Percentiles rank a stretch among this genome's conserved stretches.
Evolutionary conservation across 2,113 vertebrate species (phyloP).

Genomic region (Odontophorus gujanensis): DNA sequence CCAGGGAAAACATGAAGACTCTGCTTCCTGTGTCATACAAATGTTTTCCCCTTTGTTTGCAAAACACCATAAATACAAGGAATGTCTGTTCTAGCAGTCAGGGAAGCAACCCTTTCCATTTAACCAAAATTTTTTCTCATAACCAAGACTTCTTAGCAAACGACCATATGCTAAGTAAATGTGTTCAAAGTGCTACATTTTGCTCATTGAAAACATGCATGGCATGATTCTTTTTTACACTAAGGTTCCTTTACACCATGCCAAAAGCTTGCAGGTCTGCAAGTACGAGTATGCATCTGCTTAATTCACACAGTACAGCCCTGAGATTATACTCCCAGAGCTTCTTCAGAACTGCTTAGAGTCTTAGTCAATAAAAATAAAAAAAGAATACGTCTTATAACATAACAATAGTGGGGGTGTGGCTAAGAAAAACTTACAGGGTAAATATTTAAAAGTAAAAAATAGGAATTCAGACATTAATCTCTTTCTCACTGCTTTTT

Average conservation of each 20-base stretch:
- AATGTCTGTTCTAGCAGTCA: constrained; percentile 61
- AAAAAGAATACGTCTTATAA: not conserved
- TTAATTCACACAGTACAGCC: not conserved
- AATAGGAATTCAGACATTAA: not conserved
- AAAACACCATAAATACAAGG: constrained; percentile 68
- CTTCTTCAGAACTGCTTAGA: constrained; percentile 3
- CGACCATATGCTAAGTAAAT: constrained; percentile 67
- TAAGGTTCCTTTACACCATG: constrained; percentile 43
- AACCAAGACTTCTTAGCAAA: constrained; percentile 61
- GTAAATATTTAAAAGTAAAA: not conserved
- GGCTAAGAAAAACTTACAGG: not conserved
- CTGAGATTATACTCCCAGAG: not conserved
- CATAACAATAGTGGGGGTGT: not conserved
- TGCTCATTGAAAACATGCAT: constrained; percentile 57
- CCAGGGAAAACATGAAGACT: constrained; percentile 41
- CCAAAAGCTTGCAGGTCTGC: constrained; percentile 56
- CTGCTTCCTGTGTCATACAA: constrained; percentile 60
- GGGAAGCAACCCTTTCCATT: constrained; percentile 59
- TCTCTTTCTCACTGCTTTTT: not conserved
- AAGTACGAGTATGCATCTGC: not conserved
- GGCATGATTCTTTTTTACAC: constrained; percentile 44
- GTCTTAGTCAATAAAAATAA: not conserved
- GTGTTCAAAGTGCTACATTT: constrained; percentile 68
- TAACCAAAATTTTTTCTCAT: constrained; percentile 56
- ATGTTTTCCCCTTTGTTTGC: constrained; percentile 64